Conservation (phyloP, 2,113 vertebrate genomes). For the Panurus biarmicus region DNA sequence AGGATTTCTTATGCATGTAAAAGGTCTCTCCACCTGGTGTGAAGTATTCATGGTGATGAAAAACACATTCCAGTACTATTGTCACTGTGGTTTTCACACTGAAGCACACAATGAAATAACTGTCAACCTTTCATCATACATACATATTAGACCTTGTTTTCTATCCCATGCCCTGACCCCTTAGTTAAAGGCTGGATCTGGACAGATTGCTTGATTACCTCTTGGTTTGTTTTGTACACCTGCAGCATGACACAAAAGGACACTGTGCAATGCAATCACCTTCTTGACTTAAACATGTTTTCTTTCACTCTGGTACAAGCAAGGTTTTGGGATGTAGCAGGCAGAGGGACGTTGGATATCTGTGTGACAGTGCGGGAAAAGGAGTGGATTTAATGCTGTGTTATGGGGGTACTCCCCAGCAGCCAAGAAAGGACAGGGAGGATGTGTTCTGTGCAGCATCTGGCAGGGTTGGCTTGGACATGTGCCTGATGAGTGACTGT, state of each 20-base stretch:
- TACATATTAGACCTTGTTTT: neutral
- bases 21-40: neutral
- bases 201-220: neutral
- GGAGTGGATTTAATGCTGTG: accelerated
- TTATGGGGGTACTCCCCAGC: neutral
- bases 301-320: neutral
- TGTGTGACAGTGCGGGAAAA: neutral
- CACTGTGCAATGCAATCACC: neutral
- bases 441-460: neutral
- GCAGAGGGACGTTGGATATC: neutral
- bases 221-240: neutral
- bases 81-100: neutral
- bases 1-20: neutral
- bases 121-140: neutral
- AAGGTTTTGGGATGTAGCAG: neutral
- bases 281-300: neutral
- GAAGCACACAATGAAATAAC: neutral
- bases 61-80: neutral
- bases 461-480: neutral
- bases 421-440: neutral
- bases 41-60: neutral
- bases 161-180: neutral
- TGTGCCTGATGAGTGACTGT: neutral
- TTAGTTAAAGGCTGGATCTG: neutral
- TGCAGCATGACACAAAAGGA: neutral